Conservation (phyloP, 2,888 invertebrate species). For the Eristalinus sepulchralis region DNA sequence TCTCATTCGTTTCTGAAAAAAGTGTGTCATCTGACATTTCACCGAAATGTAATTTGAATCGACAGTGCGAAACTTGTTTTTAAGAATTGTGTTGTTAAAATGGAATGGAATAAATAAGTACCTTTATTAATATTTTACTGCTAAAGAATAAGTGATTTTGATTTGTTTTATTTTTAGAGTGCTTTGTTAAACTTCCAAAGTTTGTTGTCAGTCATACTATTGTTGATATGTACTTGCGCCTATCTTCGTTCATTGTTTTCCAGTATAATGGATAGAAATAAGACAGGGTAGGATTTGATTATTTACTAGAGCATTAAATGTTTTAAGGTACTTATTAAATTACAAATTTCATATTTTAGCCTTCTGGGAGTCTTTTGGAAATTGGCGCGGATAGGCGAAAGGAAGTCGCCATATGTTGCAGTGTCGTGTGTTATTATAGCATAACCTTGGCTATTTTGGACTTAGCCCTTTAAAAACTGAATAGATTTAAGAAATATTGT, state of each 20-base stretch:
- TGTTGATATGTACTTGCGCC: constrained; percentile 98
- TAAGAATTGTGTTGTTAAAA: constrained; percentile 18
- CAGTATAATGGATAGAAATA: constrained; percentile 95
- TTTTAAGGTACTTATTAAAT: not conserved
- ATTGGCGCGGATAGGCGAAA: constrained; percentile 98
- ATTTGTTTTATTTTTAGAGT: constrained; percentile 85
- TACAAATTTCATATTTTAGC: constrained; percentile 82
- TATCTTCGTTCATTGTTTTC: constrained; percentile 96
- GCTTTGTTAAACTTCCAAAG: constrained; percentile 99
- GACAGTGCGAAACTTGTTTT: constrained; percentile 4
- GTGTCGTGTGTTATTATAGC: constrained; percentile 96
- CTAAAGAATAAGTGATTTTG: not conserved
- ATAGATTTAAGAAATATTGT: too few species aligned
- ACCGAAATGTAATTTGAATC: constrained; percentile 21
- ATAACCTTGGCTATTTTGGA: constrained; percentile 92
- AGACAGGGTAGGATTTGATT: constrained; percentile 89
- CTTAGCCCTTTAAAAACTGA: too few species aligned
- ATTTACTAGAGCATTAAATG: not conserved
- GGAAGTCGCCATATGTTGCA: constrained; percentile 98
- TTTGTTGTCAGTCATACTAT: constrained; percentile 94
- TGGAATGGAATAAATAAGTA: constrained; percentile 33
- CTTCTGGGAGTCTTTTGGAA: constrained; percentile 98
- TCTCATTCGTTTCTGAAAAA: too few species aligned
- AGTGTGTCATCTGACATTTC: constrained; percentile 26
- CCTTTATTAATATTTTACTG: not conserved